Base-by-base conservation (phyloP, 2,113 vertebrate species). In the Nematolebias whitei region DNA sequence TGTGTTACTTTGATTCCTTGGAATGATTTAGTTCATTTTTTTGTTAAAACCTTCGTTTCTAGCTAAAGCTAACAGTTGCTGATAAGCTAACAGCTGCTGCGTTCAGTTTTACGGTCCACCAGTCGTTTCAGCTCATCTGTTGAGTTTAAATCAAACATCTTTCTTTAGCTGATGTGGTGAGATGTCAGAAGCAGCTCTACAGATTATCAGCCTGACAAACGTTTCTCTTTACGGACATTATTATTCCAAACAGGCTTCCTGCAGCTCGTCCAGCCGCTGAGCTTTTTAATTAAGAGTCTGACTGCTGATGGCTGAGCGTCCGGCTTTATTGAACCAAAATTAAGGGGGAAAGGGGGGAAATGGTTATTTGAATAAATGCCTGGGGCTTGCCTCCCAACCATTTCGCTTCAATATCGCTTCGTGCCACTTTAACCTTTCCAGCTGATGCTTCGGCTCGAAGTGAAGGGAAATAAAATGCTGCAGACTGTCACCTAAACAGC, bases 281-380 rank as follows among this genome's bases (percentile, higher is more conserved):
- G 83, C 59, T 88, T 54, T 90, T 91, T 92, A 88, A 91, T 93
- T 88, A 92, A 92, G 83, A 70, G 87, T 88, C 83, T 85, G 85
- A 81, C 87, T 82, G 78, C 85, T 86, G 89, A 91, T 68, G 87
- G 83, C 70, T 84, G 62, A 79, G 79, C 84, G 88, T 90, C 84
- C 84, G 65, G 82, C 84, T 76, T 89, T 89, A 91, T 90, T 90
- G 84, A 88, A 87, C 68, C 87, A 63, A 88, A 91, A 91, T 91
- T 91, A 88, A 78, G 76, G 72, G 57, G 48, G 58, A 53, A 56
- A 29, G 32, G 41, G 64, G 19, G 85, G 80, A 88, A 83, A 74
- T 61, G 71, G 74, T 54, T 43, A 90, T 91, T 88, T 90, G 85
- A 93, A 92, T 92, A 90, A 84, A 86, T 7, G 91, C 92, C 91